Evolutionary conservation across 35 echinoderm and acorn worm species (phyloP).

Genomic region (Ptychodera flava): DNA sequence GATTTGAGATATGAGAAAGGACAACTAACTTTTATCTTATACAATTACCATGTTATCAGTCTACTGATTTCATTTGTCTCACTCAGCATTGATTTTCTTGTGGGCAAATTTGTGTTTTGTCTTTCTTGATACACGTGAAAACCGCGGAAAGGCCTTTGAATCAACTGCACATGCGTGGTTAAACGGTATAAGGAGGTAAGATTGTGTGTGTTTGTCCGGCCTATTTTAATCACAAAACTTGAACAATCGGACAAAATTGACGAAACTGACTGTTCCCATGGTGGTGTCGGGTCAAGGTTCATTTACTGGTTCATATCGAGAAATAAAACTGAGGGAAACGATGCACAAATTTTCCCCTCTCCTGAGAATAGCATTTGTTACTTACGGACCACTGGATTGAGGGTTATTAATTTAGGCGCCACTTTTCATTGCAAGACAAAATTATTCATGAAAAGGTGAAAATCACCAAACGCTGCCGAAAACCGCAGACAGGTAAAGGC

Average conservation of each 20-base stretch:
- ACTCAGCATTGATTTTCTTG: too few relatives aligned
- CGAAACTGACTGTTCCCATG: background rate
- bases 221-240: background rate
- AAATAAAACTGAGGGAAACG: background rate
- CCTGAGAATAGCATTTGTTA: background rate
- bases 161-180: too few relatives aligned
- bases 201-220: background rate
- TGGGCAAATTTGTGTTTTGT: too few relatives aligned
- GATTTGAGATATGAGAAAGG: too few relatives aligned
- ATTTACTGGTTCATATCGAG: background rate
- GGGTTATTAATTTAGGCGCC: background rate
- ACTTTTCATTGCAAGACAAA: background rate
- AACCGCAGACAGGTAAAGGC: background rate
- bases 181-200: background rate
- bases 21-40: too few relatives aligned
- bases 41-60: too few relatives aligned
- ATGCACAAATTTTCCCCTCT: background rate
- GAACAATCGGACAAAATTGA: background rate
- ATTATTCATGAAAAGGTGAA: conserved; percentile 2
- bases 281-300: background rate
- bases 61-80: too few relatives aligned
- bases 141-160: too few relatives aligned
- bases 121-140: too few relatives aligned
- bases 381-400: background rate
- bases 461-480: background rate